phyloP scores from a whole-genome alignment of 2,113 vertebrate species.

The Eubucco bourcierii region DNA sequence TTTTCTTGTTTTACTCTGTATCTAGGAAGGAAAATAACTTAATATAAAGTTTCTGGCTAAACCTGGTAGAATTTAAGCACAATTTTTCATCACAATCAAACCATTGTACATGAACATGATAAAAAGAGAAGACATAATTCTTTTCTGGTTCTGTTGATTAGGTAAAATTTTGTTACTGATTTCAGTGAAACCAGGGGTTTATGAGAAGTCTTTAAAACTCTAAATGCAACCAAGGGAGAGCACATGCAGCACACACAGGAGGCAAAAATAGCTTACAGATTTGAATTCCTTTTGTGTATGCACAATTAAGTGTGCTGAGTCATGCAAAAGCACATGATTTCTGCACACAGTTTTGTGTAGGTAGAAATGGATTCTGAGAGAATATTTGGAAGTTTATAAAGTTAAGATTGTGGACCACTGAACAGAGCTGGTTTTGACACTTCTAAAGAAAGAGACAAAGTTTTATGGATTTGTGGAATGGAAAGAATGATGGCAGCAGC shows the following conservation, averaged over 20 bases:
- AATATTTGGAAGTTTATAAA: neutral
- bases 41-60: neutral
- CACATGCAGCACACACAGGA: neutral
- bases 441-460: neutral
- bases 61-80: neutral
- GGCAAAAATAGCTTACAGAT: neutral
- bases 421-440: neutral
- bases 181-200: neutral
- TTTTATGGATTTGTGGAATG: neutral
- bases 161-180: neutral
- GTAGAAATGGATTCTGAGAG: neutral
- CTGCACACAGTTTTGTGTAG: neutral
- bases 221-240: fast-evolving
- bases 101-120: neutral
- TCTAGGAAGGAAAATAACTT: neutral
- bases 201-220: neutral
- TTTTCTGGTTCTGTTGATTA: neutral
- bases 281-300: neutral
- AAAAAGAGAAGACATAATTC: neutral
- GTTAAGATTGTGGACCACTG: neutral
- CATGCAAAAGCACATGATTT: neutral
- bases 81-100: neutral
- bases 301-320: neutral
- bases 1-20: neutral
- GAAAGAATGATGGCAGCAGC: neutral